Conservation (phyloP, 2,113 vertebrate genomes). For the Myrmophylax atrothorax region DNA sequence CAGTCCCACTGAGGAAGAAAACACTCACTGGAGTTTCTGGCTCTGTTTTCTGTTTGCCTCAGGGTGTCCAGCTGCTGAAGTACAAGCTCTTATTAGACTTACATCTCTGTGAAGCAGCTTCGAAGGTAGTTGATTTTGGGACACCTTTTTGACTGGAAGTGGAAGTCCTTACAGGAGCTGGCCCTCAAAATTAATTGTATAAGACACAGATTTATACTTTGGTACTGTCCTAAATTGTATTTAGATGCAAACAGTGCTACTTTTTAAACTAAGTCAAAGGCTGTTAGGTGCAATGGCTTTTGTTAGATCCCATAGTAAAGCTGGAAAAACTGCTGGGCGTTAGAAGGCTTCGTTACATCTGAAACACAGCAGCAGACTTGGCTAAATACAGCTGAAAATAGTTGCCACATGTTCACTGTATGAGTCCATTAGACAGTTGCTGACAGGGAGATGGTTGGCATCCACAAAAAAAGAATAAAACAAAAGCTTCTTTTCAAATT, state of each 20-base stretch:
- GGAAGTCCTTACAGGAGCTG: not conserved
- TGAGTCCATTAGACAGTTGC: conserved; percentile 22
- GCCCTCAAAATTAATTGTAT: not conserved
- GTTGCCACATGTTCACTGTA: conserved; percentile 54
- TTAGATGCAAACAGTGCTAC: not conserved
- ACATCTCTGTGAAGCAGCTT: not conserved
- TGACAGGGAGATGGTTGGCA: conserved; percentile 38
- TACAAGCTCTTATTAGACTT: not conserved
- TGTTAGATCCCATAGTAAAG: not conserved
- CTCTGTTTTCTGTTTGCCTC: not conserved
- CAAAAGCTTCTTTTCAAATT: not conserved
- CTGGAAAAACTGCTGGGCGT: not conserved
- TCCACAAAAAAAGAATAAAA: not conserved
- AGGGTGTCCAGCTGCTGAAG: conserved; percentile 21
- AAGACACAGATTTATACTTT: not conserved
- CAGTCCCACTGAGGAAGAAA: not conserved
- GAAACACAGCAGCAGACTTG: not conserved
- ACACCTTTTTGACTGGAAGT: not conserved
- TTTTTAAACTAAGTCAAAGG: not conserved
- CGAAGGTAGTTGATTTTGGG: conserved; percentile 1
- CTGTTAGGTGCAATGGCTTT: not conserved
- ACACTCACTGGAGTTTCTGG: not conserved
- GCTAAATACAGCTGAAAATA: conserved; percentile 41
- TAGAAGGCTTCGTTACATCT: not conserved
- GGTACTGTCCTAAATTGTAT: not conserved